Evolutionary conservation across 30 jellyfish, hydroid and myxozoan species (phyloP).

Genomic region (Nemopilema nomurai): DNA sequence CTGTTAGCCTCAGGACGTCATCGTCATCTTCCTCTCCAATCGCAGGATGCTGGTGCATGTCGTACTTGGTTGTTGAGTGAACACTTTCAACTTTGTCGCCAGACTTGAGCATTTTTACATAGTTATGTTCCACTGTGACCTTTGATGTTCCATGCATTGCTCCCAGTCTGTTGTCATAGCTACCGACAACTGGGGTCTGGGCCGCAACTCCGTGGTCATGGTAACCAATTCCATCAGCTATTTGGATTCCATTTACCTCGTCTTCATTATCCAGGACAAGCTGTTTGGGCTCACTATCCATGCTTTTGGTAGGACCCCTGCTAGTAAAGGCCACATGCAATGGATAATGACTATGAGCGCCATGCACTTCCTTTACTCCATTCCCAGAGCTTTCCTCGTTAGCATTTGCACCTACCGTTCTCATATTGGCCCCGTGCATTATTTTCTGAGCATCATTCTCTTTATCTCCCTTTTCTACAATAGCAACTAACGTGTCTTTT

Average conservation of each 20-base stretch:
- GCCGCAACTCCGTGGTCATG: neutral
- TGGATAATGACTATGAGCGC: neutral
- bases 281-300: neutral
- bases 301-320: neutral
- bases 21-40: slow-evolving; percentile 30
- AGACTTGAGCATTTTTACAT: slow-evolving; percentile 7
- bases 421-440: neutral
- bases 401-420: neutral
- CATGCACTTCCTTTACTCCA: neutral
- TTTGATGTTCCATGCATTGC: neutral
- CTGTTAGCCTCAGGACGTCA: slow-evolving; percentile 43
- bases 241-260: neutral
- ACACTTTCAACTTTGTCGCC: slow-evolving; percentile 13
- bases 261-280: neutral
- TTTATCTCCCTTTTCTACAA: neutral
- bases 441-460: neutral
- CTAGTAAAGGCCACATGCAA: neutral
- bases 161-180: neutral
- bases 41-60: neutral
- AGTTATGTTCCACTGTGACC: slow-evolving; percentile 21
- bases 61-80: slow-evolving; percentile 5
- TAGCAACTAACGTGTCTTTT: neutral
- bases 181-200: neutral
- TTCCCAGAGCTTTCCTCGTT: neutral
- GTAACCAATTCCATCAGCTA: neutral